A percentile compares a stretch with the other conserved stretches of the same genome.
Conservation (phyloP, 2,797 vertebrate genomes). For the Sebastes nivosus region DNA sequence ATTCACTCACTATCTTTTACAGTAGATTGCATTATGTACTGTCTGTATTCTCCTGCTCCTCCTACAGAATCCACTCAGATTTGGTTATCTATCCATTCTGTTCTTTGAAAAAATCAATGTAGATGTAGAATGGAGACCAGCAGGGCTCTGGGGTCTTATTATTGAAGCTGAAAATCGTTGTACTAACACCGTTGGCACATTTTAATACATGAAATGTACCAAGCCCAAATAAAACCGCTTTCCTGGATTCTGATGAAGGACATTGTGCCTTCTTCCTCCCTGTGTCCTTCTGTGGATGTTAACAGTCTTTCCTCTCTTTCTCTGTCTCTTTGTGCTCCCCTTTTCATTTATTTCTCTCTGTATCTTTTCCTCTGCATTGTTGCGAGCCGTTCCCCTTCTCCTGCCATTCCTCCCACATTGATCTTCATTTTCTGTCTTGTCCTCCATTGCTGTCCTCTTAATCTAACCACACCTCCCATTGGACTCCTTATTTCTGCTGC, state of each 20-base stretch:
- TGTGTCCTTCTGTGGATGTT: slow-evolving; percentile 57
- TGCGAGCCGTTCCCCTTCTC: slow-evolving; percentile 39
- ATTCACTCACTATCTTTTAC: slow-evolving; percentile 35
- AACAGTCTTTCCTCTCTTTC: slow-evolving; percentile 74
- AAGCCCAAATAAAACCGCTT: not conserved
- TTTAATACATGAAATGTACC: not conserved
- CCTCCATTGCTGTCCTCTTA: slow-evolving; percentile 16
- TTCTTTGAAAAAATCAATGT: not conserved
- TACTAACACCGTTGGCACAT: not conserved
- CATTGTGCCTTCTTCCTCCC: slow-evolving; percentile 57
- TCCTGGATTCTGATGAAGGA: slow-evolving; percentile 58
- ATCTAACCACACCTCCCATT: slow-evolving; percentile 39
- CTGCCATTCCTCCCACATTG: slow-evolving; percentile 35
- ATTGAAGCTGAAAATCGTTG: not conserved
- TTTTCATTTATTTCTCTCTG: slow-evolving; percentile 38
- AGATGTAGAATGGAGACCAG: not conserved
- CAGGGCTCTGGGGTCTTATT: not conserved
- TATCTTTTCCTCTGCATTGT: slow-evolving; percentile 28
- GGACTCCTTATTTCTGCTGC: slow-evolving; percentile 60
- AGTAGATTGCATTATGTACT: slow-evolving; percentile 38
- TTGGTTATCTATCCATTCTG: not conserved
- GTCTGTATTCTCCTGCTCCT: slow-evolving; percentile 40
- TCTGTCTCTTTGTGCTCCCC: slow-evolving; percentile 66
- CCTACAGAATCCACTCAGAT: slow-evolving; percentile 55
- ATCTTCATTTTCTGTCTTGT: slow-evolving; percentile 34